phyloP scores from a whole-genome alignment of 2,113 vertebrate genomes.

The Paradoxurus hermaphroditus region DNA sequence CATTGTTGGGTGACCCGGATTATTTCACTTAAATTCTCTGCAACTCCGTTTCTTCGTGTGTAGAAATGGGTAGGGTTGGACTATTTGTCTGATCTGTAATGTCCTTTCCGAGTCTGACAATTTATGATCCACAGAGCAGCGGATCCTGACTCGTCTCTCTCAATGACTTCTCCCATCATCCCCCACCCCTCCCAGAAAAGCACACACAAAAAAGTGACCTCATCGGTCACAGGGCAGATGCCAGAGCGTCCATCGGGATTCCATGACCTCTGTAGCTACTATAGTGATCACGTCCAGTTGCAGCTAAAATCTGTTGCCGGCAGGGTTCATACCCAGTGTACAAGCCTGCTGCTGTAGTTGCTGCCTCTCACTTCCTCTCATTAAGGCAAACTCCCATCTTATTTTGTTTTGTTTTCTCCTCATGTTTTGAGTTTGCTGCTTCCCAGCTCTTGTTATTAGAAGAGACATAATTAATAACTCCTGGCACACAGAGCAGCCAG shows the following conservation, averaged over 20 bases:
- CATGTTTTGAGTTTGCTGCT: conserved; percentile 83
- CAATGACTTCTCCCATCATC: neutral
- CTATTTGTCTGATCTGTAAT: neutral
- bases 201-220: neutral
- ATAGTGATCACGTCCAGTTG: neutral
- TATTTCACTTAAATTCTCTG: neutral
- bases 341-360: neutral
- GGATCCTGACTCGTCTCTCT: neutral
- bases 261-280: neutral
- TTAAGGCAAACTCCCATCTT: conserved; percentile 53
- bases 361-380: conserved; percentile 56
- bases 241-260: neutral
- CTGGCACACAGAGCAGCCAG: conserved; percentile 76
- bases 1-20: neutral
- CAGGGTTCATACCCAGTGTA: conserved; percentile 4
- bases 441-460: conserved; percentile 80
- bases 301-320: conserved; percentile 49
- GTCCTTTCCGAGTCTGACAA: neutral
- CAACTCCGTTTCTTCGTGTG: conserved; percentile 15
- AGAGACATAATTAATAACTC: conserved; percentile 83
- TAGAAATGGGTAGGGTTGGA: neutral
- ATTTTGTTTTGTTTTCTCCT: conserved; percentile 80
- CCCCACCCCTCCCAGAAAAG: neutral
- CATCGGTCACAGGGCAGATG: neutral
- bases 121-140: neutral